Conservation (phyloP, 2,888 invertebrate species). For the Bedellia somnulentella region DNA sequence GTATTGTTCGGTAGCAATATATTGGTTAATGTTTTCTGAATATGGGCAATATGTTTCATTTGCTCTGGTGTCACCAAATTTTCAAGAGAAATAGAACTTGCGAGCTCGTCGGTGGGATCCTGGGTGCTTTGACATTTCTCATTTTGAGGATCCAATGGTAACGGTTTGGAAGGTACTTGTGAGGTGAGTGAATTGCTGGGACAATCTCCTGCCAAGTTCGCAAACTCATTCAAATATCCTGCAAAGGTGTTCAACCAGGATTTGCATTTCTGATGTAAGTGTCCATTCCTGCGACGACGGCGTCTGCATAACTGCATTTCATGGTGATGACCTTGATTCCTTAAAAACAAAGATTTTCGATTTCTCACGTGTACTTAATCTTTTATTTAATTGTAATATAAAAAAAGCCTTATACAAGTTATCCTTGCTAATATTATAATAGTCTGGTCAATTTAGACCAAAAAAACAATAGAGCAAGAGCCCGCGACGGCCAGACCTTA, state of each 20-base stretch:
- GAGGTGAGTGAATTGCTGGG: constrained; percentile 16
- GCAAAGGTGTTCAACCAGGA: constrained; percentile 53
- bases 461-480: too few species aligned
- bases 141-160: background rate
- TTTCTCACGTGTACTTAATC: background rate
- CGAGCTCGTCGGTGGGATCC: constrained; percentile 7
- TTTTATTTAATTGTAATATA: background rate
- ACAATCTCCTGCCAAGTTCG: constrained; percentile 46
- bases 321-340: constrained; percentile 17
- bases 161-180: background rate
- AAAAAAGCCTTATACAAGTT: background rate
- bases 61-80: too few species aligned
- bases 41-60: too few species aligned
- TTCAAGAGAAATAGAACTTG: constrained; percentile 7
- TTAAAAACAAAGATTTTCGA: constrained; percentile 7
- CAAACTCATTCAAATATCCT: constrained; percentile 55
- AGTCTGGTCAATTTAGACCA: background rate
- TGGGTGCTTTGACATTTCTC: background rate
- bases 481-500: too few species aligned
- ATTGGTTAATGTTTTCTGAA: constrained; percentile 3
- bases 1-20: constrained; percentile 3
- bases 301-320: constrained; percentile 12
- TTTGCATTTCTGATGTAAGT: constrained; percentile 14
- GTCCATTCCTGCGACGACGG: too few species aligned
- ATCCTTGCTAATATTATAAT: background rate